Evolutionary conservation across 2,888 invertebrate genomes (phyloP), one percentile per base, ranked within the genome.

Genomic region (Agrochola litura): DNA sequence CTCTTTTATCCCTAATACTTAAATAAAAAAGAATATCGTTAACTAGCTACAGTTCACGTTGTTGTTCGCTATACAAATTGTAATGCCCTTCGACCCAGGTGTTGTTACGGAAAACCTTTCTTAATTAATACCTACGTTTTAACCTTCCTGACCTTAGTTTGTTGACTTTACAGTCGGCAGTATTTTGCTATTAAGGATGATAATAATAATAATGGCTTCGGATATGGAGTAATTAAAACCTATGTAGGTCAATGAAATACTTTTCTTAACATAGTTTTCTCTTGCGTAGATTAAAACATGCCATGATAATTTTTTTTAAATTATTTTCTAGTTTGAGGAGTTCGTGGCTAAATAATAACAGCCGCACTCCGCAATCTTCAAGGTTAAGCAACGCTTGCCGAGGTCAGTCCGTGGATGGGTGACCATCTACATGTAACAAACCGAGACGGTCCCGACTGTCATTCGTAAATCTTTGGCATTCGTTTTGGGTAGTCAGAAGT

Each of bases 91-190:
- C 73, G 64, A 52, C 73, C 41, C 64, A 43, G 43, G 78, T 77
- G 61, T 52, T 77, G 46, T 77, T 77, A 61, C 52, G n/a, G 43
- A 61, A 77, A 78, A 61, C 78, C 69, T 77, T 77, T 46, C 37
- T 25, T 46, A 69, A 77, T 77, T 37, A 77, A 70, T 61, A 54
- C 61, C 54, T 25, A 6, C 22, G 9, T 46, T 70, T 77, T 52
- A 70, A 77, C 46, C 37, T 70, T 37, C 16, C 69, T 25, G 25
- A 22, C 70, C 61, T 46, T 77, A 77, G 61, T 77, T 77, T 2
- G n/a, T 61, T 19, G n/a, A 54, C 19, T 61, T 69, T 52, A 52
- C 52, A 76, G n/a, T 60, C 30, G 9, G 58, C 52, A 2, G 41
- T 60, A 58, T 76, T 56, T 66, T 66, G 46, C 19, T n/a, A 2